Evolutionary conservation across 30 jellyfish, hydroid and myxozoan species (phyloP), one percentile per base, ranked within the genome.

Genomic region (Aurelia coerulea): DNA sequence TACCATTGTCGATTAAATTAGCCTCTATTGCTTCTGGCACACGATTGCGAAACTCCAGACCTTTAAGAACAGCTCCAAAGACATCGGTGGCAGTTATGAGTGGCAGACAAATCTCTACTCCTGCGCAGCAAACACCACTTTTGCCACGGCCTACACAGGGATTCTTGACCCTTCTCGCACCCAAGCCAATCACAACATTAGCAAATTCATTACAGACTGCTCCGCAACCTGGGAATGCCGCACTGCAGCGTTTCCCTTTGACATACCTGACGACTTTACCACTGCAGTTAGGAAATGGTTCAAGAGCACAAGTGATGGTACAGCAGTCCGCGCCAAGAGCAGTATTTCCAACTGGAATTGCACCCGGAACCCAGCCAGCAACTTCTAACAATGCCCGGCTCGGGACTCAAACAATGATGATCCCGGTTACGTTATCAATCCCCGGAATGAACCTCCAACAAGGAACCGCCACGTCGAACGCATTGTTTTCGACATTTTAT

Each of bases 11-110:
- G 16, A 84, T 84, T 53, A 84, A 84, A 56, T 54, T 84, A 64
- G 78, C 83, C 32, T 84, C 93, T 3, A 59, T 84, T 69, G 93
- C 71, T 46, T 84, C 93, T 73, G 93, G 93, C 9, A 53, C 81
- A 10, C 82, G 81, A 18, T 59, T 84, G 54, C 46, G 74, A 56
- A 84, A 62, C 78, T 46, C 93, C 4, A 62, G 62, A 15, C 77
- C 68, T 18, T n/a, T 64, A 32, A 84, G 34, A 29, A 73, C 93
- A 10, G 68, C 64, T 4, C 79, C 93, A 1, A 74, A 63, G 18
- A 10, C 87, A 3, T 62, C 85, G 33, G n/a, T 46, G 13, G 34
- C 34, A 10, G 37, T 63, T 12, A 10, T 73, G 64, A 59, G 80
- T 39, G 34, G 62, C 4, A 31, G 50, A 42, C 52, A 73, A 33